Base-by-base conservation (phyloP, 2,888 invertebrate species). In the Drosophila neotestacea region DNA sequence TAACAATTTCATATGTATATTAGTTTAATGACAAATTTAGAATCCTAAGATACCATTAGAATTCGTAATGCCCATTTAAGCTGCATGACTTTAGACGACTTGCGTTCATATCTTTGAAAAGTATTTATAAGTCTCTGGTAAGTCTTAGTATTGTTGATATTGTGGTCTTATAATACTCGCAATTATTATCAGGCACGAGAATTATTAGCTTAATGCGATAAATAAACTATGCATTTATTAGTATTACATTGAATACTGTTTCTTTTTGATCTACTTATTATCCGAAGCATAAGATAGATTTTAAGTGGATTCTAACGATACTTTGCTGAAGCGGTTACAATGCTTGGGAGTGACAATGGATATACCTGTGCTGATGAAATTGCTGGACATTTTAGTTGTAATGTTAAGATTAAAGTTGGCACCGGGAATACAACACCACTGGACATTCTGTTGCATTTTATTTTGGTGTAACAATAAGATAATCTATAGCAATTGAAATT, bases 141-240 rank as follows among this genome's bases (percentile, higher is more conserved):
- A 85, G 85, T 79, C 65, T 32, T 38, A 59, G 47, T 62, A 50
- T 22, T 50, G 51, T 52, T 71, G 46, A 56, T 52, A 62, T 30
- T 62, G 22, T 76, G 47, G 32, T 6, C 41, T 32, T 44, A 30
- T 44, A 67, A 51, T 60, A 59, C 39, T 65, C 38, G 16, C 46
- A 55, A 39, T 55, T 47, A 27, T 52, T 84, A 68, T 68, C 54
- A 52, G 47, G 47, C 61, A 70, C 50, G 13, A 54, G 58, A 64
- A 64, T 59, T 56, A 54, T 56, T 71, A 42, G 68, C 65, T 79
- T 85, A 78, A 74, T 58, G 48, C 41, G 42, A 67, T 55, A 56
- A 81, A 81, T 87, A 81, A 87, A 85, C 60, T 56, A 54, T 66
- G 68, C 82, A 70, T 66, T 81, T 78, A 68, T 41, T 61, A 68